phyloP scores from a whole-genome alignment of 2,888 invertebrate genomes.

The Escarpia spicata region DNA sequence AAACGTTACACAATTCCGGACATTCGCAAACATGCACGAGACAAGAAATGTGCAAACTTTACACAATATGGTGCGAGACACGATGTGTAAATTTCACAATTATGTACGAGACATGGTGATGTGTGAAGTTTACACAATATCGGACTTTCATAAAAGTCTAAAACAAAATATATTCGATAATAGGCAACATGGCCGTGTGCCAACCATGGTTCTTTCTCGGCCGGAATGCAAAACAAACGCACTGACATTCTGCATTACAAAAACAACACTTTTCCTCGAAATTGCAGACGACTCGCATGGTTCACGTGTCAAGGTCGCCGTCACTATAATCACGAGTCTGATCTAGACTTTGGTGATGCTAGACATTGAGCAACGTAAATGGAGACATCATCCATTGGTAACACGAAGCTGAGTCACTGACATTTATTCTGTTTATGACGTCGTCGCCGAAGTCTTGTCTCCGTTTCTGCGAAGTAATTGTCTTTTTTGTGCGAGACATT shows the following conservation, averaged over 20 bases:
- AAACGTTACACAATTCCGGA: not conserved
- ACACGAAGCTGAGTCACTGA: not conserved
- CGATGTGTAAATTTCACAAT: not conserved
- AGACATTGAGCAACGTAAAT: not conserved
- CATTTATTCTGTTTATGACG: slow-evolving; percentile 2
- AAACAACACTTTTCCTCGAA: not conserved
- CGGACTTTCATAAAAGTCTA: too few relatives aligned
- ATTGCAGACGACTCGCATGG: not conserved
- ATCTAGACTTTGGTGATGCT: not conserved
- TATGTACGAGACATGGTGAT: not conserved
- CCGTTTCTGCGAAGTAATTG: not conserved
- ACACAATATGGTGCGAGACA: too few relatives aligned
- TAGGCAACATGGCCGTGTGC: too few relatives aligned
- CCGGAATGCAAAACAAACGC: too few relatives aligned
- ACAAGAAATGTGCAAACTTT: too few relatives aligned
- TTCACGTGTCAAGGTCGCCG: not conserved
- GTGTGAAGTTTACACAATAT: too few relatives aligned
- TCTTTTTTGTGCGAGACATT: not conserved
- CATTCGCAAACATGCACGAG: not conserved
- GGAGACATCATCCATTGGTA: not conserved
- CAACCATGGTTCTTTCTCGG: too few relatives aligned
- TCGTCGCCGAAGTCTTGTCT: not conserved
- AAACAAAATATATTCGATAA: not conserved
- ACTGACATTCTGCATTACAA: not conserved
- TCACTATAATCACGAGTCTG: not conserved